Evolutionary conservation across 2,888 invertebrate genomes (phyloP).

Genomic region (Drosophila macrothrix): DNA sequence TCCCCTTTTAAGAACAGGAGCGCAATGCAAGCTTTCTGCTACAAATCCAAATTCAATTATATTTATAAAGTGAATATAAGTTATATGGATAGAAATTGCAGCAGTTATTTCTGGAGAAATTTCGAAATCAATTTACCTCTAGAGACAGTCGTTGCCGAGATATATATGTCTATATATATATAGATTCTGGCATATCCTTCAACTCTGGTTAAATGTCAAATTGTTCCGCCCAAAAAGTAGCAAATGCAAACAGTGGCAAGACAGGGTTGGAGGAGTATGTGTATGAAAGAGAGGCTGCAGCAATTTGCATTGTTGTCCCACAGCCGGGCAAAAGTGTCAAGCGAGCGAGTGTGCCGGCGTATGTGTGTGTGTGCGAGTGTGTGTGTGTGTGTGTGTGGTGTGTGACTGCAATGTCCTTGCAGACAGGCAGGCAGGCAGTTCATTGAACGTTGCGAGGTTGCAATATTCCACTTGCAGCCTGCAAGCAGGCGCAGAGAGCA

Average conservation of each 20-base stretch:
- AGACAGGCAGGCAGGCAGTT: slow-evolving; percentile 55
- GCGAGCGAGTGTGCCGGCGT: slow-evolving; percentile 12
- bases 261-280: background rate
- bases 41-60: background rate
- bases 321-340: slow-evolving; percentile 49
- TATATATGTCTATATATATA: background rate
- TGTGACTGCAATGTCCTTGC: slow-evolving; percentile 72
- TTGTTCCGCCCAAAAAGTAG: slow-evolving; percentile 47
- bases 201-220: slow-evolving; percentile 73
- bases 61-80: background rate
- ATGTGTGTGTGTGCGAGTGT: background rate
- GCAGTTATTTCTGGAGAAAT: slow-evolving; percentile 8
- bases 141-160: background rate
- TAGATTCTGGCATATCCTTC: slow-evolving; percentile 61
- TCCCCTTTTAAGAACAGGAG: too few species aligned
- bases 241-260: slow-evolving; percentile 10
- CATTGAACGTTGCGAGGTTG: slow-evolving; percentile 59
- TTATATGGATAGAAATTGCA: background rate
- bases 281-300: slow-evolving; percentile 7
- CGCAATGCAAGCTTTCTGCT: background rate
- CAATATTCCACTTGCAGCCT: slow-evolving; percentile 63
- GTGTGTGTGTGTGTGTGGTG: slow-evolving; percentile 11
- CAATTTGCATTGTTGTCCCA: slow-evolving; percentile 52
- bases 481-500: slow-evolving; percentile 44
- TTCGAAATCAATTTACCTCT: background rate